Conservation (phyloP, 2,888 invertebrate genomes). For the Cerastoderma edule region DNA sequence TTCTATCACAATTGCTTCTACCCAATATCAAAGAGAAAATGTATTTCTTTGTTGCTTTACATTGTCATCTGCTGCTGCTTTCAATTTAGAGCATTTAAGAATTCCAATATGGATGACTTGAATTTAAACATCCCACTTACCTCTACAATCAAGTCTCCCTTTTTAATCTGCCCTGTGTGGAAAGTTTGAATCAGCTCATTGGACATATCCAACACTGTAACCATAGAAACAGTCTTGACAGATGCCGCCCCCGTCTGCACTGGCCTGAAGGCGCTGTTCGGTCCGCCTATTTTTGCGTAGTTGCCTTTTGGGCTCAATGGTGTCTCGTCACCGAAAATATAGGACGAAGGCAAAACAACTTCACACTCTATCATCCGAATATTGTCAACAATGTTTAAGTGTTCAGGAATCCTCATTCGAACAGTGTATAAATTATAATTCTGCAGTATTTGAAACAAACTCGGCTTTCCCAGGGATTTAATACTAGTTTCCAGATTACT, state of each 20-base stretch:
- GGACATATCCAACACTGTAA: constrained; percentile 59
- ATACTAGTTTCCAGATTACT: constrained; percentile 47
- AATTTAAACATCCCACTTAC: constrained; percentile 50
- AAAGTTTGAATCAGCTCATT: constrained; percentile 44
- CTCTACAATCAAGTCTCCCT: constrained; percentile 75
- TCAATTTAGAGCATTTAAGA: neutral
- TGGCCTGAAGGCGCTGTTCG: constrained; percentile 74
- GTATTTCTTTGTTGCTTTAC: neutral
- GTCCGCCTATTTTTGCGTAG: constrained; percentile 70
- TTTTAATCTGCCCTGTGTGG: constrained; percentile 56
- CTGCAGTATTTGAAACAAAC: constrained; percentile 73
- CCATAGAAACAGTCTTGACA: constrained; percentile 58
- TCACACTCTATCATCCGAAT: constrained; percentile 62
- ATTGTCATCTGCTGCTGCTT: too few relatives aligned
- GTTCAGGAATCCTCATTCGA: constrained; percentile 59
- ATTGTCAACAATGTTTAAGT: constrained; percentile 57
- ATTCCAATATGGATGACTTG: neutral
- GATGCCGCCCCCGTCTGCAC: constrained; percentile 49
- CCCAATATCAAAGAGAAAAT: too few relatives aligned
- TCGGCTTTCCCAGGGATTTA: constrained; percentile 58
- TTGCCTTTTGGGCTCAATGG: constrained; percentile 63
- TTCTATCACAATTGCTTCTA: neutral
- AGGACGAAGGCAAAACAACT: constrained; percentile 57
- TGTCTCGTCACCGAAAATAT: constrained; percentile 35
- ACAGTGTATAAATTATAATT: constrained; percentile 69